A percentile compares a stretch with the other conserved stretches of the same genome.
Conservation (phyloP, 2,797 vertebrate genomes). For the Melanotaenia parkinsoni region DNA sequence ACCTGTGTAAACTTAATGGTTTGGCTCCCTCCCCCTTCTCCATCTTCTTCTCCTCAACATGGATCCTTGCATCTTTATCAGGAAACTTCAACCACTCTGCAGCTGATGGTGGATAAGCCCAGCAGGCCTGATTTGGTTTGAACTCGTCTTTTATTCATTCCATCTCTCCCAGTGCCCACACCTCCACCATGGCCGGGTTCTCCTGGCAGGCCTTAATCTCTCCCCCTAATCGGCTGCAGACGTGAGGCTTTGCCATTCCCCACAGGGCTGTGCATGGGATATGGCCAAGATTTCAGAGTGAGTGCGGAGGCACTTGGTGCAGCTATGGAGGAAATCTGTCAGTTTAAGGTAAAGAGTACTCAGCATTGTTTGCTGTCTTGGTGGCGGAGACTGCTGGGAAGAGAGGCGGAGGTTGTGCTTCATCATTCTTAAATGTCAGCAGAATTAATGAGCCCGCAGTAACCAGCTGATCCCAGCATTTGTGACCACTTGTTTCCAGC, state of each 20-base stretch:
- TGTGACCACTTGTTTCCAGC: slow-evolving; percentile 42
- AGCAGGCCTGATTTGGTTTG: slow-evolving; percentile 71
- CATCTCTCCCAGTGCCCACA: slow-evolving; percentile 73
- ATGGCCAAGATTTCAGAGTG: slow-evolving; percentile 58
- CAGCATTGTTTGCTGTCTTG: slow-evolving; percentile 17
- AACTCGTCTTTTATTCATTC: slow-evolving; percentile 79
- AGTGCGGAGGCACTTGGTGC: slow-evolving; percentile 27
- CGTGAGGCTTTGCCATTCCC: slow-evolving; percentile 78
- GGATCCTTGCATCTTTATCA: slow-evolving; percentile 73
- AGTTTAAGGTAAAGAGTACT: slow-evolving; percentile 31
- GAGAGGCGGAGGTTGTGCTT: slow-evolving; percentile 29
- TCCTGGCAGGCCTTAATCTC: slow-evolving; percentile 79
- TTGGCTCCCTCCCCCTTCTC: not conserved
- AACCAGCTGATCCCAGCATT: slow-evolving; percentile 51
- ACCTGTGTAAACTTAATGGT: slow-evolving; percentile 69
- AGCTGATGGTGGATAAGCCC: slow-evolving; percentile 71
- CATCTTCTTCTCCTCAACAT: slow-evolving; percentile 31
- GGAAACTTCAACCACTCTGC: slow-evolving; percentile 62
- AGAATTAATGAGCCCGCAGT: slow-evolving; percentile 37
- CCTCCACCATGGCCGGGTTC: slow-evolving; percentile 75
- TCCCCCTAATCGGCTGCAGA: slow-evolving; percentile 75
- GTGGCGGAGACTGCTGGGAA: slow-evolving; percentile 11
- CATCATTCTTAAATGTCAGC: slow-evolving; percentile 35
- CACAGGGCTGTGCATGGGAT: slow-evolving; percentile 61
- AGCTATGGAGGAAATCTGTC: slow-evolving; percentile 34